These are phyloP conservation scores for Meiosimyza decipiens DNA, from an alignment of 2,888 invertebrate species.

Conservation along the genomic window DNA sequence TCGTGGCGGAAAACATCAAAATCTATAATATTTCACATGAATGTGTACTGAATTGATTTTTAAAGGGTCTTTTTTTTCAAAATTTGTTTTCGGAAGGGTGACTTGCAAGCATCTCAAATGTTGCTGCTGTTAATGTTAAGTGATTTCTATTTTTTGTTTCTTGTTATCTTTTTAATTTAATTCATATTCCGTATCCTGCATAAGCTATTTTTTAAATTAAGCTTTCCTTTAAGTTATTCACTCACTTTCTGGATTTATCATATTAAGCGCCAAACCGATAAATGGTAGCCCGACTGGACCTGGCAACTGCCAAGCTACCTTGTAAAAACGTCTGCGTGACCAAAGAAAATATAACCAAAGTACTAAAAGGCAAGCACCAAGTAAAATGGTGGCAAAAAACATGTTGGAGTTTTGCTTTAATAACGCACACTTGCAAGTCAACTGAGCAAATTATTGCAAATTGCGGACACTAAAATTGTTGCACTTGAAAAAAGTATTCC, in stretches of 20 bases:
- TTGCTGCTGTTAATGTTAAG: no score
- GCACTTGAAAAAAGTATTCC: no score
- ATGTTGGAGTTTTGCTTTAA: no score
- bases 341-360: constrained; percentile 58
- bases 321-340: constrained; percentile 59
- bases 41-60: no score
- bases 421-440: background rate
- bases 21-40: no score
- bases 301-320: constrained; percentile 55
- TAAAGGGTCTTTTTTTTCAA: no score
- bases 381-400: background rate
- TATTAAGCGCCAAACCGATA: constrained; percentile 59
- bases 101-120: no score
- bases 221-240: background rate
- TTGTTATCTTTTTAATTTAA: no score
- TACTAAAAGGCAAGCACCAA: constrained; percentile 33
- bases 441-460: background rate
- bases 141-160: no score
- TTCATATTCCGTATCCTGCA: no score
- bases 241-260: constrained; percentile 63
- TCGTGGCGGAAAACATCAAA: no score
- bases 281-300: constrained; percentile 61
- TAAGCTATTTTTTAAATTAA: background rate
- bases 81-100: no score
- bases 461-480: background rate